Evolutionary conservation across 1,140 invertebrate genomes (phyloP), one percentile per base, ranked within the genome.

Genomic region (Homalodisca vitripennis): DNA sequence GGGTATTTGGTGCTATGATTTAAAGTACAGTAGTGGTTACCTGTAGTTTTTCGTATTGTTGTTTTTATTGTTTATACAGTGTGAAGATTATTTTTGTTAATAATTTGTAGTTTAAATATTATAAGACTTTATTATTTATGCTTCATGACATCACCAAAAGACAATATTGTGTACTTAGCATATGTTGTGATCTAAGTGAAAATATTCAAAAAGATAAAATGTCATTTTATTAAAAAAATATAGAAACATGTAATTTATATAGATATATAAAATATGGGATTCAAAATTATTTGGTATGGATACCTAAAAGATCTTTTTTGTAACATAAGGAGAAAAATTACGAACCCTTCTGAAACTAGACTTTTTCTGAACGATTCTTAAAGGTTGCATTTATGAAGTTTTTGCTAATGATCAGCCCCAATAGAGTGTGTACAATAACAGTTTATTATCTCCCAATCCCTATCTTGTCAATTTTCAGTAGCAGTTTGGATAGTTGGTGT

Each of bases 391-490:
- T n/a, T n/a, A n/a, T 41, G 34, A 41, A 41, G 34, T 6, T 41
- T 41, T 41, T 41, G 34, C 6, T 41, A 10, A 41, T 10, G 17
- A 17, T 10, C 34, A 41, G 6, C 34, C 17, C 34, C 6, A 41
- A 41, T 60, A 60, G 55, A 60, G 29, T 60, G 48, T 60, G 55
- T 60, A 60, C 55, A 60, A 60, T 60, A 60, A 60, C 17, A 41
- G 29, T 60, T 60, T 60, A 26, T 60, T 27, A 60, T 26, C 29
- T 26, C 55, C 29, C 26, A 60, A 24, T 60, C 55, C 55, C 55
- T 60, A 60, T 60, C 55, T 60, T 60, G 55, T 60, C 55, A 60
- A 60, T 60, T 60, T 60, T 60, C 55, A 60, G 55, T 60, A 60
- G 55, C 55, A 60, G 55, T 60, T 60, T 60, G 55, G 29, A n/a